These are phyloP conservation scores for Papilio glaucus DNA, from an alignment of 1,140 invertebrate genomes.

Conservation along the genomic window DNA sequence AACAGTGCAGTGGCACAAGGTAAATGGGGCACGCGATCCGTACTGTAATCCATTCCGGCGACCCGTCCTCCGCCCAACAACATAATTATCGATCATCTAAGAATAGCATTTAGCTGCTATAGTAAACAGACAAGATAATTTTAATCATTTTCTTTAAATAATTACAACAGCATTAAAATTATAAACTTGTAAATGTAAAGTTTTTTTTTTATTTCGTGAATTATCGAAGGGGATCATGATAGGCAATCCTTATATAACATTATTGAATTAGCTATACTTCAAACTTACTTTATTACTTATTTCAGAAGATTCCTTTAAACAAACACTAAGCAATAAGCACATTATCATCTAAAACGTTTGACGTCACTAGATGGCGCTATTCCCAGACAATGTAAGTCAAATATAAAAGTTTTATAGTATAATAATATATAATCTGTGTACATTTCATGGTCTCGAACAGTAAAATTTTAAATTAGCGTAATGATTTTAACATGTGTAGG, in stretches of 20 bases:
- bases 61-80: constrained; percentile 25
- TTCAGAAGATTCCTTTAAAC: too few relatives aligned
- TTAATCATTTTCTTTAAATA: neutral
- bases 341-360: too few relatives aligned
- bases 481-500: constrained; percentile 8
- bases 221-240: too few relatives aligned
- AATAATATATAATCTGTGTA: neutral
- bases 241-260: too few relatives aligned
- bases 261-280: too few relatives aligned
- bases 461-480: neutral
- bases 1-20: constrained; percentile 46
- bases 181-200: neutral
- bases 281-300: too few relatives aligned
- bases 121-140: neutral
- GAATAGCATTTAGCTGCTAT: neutral
- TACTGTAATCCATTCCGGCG: constrained; percentile 47
- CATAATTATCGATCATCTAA: neutral
- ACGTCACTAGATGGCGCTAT: neutral
- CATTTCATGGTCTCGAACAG: neutral
- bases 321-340: too few relatives aligned
- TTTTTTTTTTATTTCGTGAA: neutral
- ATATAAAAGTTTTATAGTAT: neutral
- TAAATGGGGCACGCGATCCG: constrained; percentile 52
- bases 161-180: neutral
- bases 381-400: neutral